A percentile compares a stretch with the other conserved stretches of the same genome.
These are phyloP conservation scores for Haemorhous mexicanus DNA, from an alignment of 2,113 vertebrate genomes.

Conservation along the genomic window DNA sequence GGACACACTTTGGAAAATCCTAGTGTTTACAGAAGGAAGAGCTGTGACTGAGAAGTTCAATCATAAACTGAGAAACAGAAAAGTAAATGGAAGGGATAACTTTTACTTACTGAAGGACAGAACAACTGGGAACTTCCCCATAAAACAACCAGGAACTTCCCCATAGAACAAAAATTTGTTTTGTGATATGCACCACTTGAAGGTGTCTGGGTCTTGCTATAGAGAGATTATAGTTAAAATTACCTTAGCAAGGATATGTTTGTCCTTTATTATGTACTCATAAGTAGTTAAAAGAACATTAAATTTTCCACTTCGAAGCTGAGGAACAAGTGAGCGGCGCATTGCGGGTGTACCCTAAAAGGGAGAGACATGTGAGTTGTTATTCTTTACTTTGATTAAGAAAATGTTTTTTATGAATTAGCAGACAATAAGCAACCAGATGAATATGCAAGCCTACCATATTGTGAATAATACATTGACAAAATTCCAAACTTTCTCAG, in stretches of 20 bases:
- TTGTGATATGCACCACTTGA: not conserved
- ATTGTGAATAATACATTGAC: not conserved
- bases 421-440: not conserved
- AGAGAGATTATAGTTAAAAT: not conserved
- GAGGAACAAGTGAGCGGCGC: slow-evolving; percentile 90
- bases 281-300: slow-evolving; percentile 97
- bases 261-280: slow-evolving; percentile 99
- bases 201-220: not conserved
- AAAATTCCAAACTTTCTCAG: not conserved
- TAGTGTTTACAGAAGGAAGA: not conserved
- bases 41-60: not conserved
- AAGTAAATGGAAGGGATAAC: not conserved
- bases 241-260: slow-evolving; percentile 99
- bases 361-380: not conserved
- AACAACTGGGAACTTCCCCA: not conserved
- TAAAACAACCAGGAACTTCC: no score
- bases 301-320: slow-evolving; percentile 94
- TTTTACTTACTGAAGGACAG: fast-evolving
- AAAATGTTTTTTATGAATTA: not conserved
- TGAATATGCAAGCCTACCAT: not conserved
- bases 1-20: not conserved
- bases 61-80: not conserved
- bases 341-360: slow-evolving; percentile 90
- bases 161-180: not conserved
- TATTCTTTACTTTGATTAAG: not conserved